phyloP scores from a whole-genome alignment of 2,888 invertebrate genomes.

The Plagiodera versicolora region DNA sequence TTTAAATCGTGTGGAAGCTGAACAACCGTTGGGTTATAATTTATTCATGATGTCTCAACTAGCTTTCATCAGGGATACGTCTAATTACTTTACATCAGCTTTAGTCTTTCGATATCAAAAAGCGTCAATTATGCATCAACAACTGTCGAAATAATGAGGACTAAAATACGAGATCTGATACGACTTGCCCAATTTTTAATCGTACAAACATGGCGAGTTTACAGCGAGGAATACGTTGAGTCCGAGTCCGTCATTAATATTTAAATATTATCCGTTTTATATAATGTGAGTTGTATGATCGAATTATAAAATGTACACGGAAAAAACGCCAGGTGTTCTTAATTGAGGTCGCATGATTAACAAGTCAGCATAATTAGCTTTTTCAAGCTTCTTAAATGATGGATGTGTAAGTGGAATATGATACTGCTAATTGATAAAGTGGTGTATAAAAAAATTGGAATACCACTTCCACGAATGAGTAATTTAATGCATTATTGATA shows the following conservation, averaged over 20 bases:
- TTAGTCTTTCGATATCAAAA: background rate
- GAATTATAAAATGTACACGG: constrained; percentile 15
- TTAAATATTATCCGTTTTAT: constrained; percentile 19
- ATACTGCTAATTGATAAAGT: constrained; percentile 16
- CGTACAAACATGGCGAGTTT: background rate
- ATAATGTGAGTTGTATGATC: constrained; percentile 11
- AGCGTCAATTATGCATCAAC: background rate
- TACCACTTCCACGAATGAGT: background rate
- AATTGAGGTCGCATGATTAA: constrained; percentile 26
- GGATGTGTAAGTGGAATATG: constrained; percentile 10
- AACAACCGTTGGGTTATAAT: background rate
- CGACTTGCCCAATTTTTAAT: background rate
- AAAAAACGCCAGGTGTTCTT: constrained; percentile 25
- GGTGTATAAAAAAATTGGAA: background rate
- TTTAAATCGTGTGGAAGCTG: background rate
- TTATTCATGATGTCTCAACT: background rate
- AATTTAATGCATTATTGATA: background rate
- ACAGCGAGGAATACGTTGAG: background rate
- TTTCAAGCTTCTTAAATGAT: constrained; percentile 13
- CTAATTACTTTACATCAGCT: background rate
- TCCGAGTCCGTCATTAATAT: constrained; percentile 2
- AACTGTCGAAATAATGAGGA: background rate
- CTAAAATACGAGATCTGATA: background rate
- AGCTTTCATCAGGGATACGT: background rate
- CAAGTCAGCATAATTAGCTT: constrained; percentile 18